Evolutionary conservation across 2,888 invertebrate genomes (phyloP), one percentile per base, ranked within the genome.

Genomic region (Drosophila longiperda): DNA sequence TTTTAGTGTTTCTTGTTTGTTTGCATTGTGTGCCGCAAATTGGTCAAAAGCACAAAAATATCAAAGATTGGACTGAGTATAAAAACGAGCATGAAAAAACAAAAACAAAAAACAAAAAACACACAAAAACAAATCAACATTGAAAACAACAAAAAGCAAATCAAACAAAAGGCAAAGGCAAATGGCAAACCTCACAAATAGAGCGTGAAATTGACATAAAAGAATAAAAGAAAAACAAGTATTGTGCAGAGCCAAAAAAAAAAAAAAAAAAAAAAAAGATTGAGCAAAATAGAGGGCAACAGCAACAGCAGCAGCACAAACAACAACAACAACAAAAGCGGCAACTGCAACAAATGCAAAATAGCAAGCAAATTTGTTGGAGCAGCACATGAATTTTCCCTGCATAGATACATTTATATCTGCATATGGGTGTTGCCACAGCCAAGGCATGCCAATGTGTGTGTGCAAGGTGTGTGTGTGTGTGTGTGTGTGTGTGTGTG

Each of bases 31-130:
- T 74, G 87, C 87, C 85, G 81, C 88, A 87, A 85, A 85, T 85
- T 85, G 84, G 87, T 83, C 84, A 85, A 87, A 87, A 85, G 88
- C 87, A 87, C 83, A 85, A 85, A 87, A 87, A 85, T 85, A 84
- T 87, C 87, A 87, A 84, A 84, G 78, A 83, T 80, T 83, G 73
- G 55, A 71, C 66, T 49, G 64, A 64, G 78, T 70, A 73, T 57
- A 75, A 72, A 71, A 69, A 69, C 67, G 65, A 66, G 54, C 42
- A 34, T 65, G 36, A 71, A 66, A 70, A 71, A 70, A 71, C 66
- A 40, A 34, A 34, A n/a, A 7, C 55, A 2, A 26, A 62, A 64
- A 62, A 64, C 52, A 36, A 32, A 66, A 53, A 54, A 45, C 64
- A 32, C 29, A 26, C 20, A 26, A 64, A 69, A 50, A 68, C 42